Conservation (phyloP, 2,113 vertebrate genomes). For the Sclerurus mexicanus region DNA sequence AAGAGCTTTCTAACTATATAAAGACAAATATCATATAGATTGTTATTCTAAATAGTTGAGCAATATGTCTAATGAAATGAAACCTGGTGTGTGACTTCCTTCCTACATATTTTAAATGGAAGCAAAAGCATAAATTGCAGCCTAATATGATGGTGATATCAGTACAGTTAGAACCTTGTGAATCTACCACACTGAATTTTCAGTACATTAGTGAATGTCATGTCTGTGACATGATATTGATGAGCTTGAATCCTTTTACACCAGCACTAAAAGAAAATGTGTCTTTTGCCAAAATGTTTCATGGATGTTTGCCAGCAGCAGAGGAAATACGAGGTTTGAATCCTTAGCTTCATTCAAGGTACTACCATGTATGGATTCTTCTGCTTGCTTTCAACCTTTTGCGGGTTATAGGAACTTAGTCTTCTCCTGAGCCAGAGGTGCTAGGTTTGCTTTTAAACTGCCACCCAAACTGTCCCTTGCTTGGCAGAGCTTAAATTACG, state of each 20-base stretch:
- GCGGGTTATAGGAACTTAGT: neutral
- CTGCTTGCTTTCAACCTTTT: neutral
- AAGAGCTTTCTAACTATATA: neutral
- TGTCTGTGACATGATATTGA: neutral
- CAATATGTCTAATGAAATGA: neutral
- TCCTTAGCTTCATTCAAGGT: neutral
- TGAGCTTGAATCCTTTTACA: neutral
- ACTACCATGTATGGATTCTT: neutral
- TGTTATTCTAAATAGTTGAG: neutral
- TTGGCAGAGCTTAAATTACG: neutral
- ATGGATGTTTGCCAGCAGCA: neutral
- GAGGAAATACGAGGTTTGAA: neutral
- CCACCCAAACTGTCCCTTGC: neutral
- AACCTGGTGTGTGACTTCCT: neutral
- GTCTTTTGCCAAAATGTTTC: neutral
- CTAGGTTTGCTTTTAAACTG: neutral
- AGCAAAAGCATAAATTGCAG: neutral
- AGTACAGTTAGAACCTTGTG: neutral
- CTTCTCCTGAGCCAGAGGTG: neutral
- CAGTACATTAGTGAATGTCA: rapidly evolving
- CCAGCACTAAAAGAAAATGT: neutral
- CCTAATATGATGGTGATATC: neutral
- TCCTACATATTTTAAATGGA: neutral
- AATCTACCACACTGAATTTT: neutral
- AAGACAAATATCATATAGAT: neutral